These are phyloP conservation scores for Brachirus orientalis DNA, from an alignment of 2,113 vertebrate genomes.

Conservation along the genomic window DNA sequence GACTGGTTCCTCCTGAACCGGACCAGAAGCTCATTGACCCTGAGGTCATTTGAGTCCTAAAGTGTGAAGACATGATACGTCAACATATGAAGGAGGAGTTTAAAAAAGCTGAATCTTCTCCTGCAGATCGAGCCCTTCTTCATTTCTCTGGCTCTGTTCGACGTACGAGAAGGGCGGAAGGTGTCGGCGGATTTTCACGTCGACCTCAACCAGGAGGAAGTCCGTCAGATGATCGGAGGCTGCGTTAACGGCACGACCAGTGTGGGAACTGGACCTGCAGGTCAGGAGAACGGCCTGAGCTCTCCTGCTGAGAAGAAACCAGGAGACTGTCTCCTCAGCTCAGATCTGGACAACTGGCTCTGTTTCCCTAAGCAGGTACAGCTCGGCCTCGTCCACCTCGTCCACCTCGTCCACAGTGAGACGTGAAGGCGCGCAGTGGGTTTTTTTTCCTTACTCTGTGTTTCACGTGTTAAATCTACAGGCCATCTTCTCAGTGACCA, in stretches of 20 bases:
- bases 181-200: constrained; percentile 97
- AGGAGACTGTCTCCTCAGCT: constrained; percentile 85
- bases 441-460: not conserved
- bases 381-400: not conserved
- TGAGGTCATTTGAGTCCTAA: too few relatives aligned
- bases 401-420: too few relatives aligned
- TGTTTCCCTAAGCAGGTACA: constrained; percentile 94
- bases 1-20: too few relatives aligned
- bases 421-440: too few relatives aligned
- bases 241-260: constrained; percentile 24
- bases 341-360: constrained; percentile 91
- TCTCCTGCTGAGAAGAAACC: constrained; percentile 79
- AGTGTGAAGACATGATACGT: too few relatives aligned
- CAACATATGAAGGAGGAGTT: not conserved
- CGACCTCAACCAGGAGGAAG: constrained; percentile 90
- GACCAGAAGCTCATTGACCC: too few relatives aligned
- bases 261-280: constrained; percentile 57
- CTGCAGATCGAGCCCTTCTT: constrained; percentile 96
- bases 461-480: constrained; percentile 52
- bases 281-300: constrained; percentile 85
- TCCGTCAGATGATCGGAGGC: constrained; percentile 89
- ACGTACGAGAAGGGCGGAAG: constrained; percentile 90
- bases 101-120: constrained; percentile 13
- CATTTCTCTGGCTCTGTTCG: constrained; percentile 90
- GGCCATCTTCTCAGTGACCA: constrained; percentile 95